Evolutionary conservation across 2,113 vertebrate genomes (phyloP), one percentile per base, ranked within the genome.

Genomic region (Calonectris borealis): DNA sequence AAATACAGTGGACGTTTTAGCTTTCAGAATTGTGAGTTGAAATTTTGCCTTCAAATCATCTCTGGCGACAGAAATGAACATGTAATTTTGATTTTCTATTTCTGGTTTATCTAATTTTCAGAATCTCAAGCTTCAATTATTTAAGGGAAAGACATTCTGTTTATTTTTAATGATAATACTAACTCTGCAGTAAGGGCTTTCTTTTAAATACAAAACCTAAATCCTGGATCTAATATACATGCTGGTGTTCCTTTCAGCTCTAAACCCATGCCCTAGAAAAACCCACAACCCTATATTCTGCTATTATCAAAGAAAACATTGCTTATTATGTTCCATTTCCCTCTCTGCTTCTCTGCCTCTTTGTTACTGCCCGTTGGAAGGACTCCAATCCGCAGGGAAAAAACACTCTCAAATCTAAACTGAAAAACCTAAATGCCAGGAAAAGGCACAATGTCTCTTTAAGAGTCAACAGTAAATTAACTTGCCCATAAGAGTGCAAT

Each of bases 391-490:
- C 78, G 48, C 83, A 54, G 19, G 26, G 76, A 72, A 94, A 92
- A 76, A 90, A 40, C 68, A 75, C 93, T 88, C 85, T 69, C 90
- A 92, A 84, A 86, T 81, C 83, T 91, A 85, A 93, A 97, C 76
- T 89, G 94, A 90, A 98, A 97, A 93, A 82, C 65, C 75, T 86
- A 64, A 92, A 80, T 54, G 90, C 81, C 86, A 78, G 32, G 44
- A 94, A 97, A 97, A 97, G 93, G 96, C 92, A 96, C 97, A 97
- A 58, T 97, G 87, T 98, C 96, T 96, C 98, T 98, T 98, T 98
- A 98, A 98, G 98, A 98, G 97, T 98, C 98, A 98, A 98, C 97
- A 98, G 98, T 98, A 98, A 98, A 98, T 98, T 98, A 98, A 98
- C 98, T 98, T 97, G 98, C 98, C 98, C 97, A 61, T 97, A 98